Conservation (phyloP, 1,140 invertebrate species). For the Campoletis sonorensis region DNA sequence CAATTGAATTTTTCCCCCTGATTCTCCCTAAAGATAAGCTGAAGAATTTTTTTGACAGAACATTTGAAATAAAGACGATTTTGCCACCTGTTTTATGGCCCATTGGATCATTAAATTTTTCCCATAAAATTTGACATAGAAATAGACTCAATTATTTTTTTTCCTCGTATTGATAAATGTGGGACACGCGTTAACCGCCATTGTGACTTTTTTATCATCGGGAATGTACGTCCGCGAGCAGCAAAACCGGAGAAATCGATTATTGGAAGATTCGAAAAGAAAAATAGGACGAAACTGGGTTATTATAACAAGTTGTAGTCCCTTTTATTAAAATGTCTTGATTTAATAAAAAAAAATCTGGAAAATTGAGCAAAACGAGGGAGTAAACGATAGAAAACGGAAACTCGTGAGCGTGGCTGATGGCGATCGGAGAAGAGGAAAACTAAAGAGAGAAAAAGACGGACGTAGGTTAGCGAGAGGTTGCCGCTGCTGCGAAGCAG, state of each 20-base stretch:
- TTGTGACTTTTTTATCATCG: neutral
- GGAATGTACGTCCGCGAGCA: neutral
- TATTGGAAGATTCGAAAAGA: neutral
- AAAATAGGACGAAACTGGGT: neutral
- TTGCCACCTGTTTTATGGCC: no score
- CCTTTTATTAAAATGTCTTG: no score
- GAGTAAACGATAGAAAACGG: slow-evolving; percentile 35
- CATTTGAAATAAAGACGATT: no score
- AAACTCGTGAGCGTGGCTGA: slow-evolving; percentile 22
- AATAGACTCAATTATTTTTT: no score
- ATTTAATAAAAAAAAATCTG: no score
- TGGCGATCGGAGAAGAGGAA: slow-evolving; percentile 33
- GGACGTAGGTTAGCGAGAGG: neutral
- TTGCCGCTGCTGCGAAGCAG: slow-evolving; percentile 37
- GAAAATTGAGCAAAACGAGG: slow-evolving; percentile 42
- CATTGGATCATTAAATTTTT: no score
- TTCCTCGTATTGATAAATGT: neutral
- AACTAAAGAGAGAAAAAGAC: slow-evolving; percentile 52
- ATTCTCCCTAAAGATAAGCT: no score
- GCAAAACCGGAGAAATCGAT: neutral
- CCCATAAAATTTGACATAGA: no score
- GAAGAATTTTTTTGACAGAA: no score
- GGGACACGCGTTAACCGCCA: neutral
- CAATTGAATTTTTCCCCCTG: no score
- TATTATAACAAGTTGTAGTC: no score